Conservation (phyloP, 2,888 invertebrate genomes). For the Heteropelma amictum region DNA sequence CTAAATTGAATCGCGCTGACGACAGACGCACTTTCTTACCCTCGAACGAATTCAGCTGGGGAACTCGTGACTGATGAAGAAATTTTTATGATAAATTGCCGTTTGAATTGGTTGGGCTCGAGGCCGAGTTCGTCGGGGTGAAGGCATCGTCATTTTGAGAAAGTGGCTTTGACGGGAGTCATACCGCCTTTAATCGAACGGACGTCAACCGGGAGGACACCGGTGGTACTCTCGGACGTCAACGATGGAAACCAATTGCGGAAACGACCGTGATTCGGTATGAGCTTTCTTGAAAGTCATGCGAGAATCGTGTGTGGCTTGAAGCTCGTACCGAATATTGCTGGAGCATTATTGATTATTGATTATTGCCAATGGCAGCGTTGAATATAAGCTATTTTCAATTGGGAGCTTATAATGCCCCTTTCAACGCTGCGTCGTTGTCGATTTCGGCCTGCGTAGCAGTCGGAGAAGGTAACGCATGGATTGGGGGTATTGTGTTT, state of each 20-base stretch:
- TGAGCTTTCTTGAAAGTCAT: constrained; percentile 13
- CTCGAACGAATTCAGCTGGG: too few relatives aligned
- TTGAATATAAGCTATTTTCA: constrained; percentile 10
- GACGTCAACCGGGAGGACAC: background rate
- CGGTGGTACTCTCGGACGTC: too few relatives aligned
- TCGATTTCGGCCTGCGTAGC: background rate
- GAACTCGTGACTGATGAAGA: too few relatives aligned
- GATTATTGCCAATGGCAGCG: constrained; percentile 2
- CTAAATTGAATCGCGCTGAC: too few relatives aligned
- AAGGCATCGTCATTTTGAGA: too few relatives aligned
- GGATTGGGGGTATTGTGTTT: too few relatives aligned
- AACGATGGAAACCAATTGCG: constrained; percentile 2
- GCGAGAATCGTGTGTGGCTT: too few relatives aligned
- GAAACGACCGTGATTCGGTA: constrained; percentile 31
- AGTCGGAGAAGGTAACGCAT: too few relatives aligned
- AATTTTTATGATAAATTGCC: too few relatives aligned
- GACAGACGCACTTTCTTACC: too few relatives aligned
- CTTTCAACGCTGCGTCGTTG: constrained; percentile 20
- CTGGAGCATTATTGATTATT: constrained; percentile 47
- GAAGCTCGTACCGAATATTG: constrained; percentile 32
- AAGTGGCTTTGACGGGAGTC: background rate
- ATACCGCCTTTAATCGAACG: background rate
- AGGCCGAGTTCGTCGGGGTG: too few relatives aligned
- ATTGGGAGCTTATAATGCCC: constrained; percentile 22
- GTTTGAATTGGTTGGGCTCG: too few relatives aligned